Evolutionary conservation across 2,113 vertebrate species (phyloP).

Genomic region (Indicator indicator): DNA sequence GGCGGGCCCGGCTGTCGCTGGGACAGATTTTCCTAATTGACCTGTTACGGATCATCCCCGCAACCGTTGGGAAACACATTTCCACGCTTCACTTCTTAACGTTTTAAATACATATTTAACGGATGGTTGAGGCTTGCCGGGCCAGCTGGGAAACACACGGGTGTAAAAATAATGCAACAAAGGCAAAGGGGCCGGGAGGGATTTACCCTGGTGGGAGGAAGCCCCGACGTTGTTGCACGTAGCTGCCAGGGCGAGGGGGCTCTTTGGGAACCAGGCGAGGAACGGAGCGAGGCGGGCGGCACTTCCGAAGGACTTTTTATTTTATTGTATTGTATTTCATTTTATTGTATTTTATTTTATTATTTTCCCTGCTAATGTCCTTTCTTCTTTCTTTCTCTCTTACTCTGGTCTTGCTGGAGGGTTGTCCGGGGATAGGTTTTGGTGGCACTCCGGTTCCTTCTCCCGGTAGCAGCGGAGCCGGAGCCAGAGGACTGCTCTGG

Average conservation of each 20-base stretch:
- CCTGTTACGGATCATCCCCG: slow-evolving; percentile 81
- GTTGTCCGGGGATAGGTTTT: background rate
- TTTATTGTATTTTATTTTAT: no score
- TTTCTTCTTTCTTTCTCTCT: background rate
- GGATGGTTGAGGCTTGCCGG: slow-evolving; percentile 73
- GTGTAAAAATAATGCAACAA: slow-evolving; percentile 77
- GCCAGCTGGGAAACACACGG: slow-evolving; percentile 83
- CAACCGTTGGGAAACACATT: slow-evolving; percentile 85
- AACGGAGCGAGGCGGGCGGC: background rate
- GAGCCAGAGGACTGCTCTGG: background rate
- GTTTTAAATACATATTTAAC: slow-evolving; percentile 84
- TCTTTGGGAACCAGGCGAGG: background rate
- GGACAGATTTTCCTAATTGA: slow-evolving; percentile 79
- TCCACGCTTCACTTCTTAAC: slow-evolving; percentile 88
- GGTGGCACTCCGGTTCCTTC: background rate
- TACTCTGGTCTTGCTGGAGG: background rate
- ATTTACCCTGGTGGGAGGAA: background rate
- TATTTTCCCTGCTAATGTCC: background rate
- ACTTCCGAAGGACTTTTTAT: background rate
- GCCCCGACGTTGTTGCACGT: background rate
- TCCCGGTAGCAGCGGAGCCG: background rate
- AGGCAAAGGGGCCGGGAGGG: background rate
- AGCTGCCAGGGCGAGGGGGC: background rate
- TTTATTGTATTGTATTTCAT: no score
- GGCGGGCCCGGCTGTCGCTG: background rate